These are phyloP conservation scores for Nymphalis io DNA, from an alignment of 1,140 invertebrate species.

Conservation along the genomic window DNA sequence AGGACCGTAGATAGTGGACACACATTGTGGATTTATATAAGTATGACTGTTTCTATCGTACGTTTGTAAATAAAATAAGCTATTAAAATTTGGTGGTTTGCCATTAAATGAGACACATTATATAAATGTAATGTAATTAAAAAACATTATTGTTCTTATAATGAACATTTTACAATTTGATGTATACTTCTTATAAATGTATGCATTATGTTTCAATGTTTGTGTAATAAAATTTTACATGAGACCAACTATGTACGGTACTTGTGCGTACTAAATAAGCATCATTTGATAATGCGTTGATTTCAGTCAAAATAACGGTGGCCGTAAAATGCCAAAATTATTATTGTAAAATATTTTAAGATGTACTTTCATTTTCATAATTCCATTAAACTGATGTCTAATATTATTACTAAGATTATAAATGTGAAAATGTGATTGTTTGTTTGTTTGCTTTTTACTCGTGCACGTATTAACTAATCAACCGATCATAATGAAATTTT, in stretches of 20 bases:
- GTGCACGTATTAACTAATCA: too few species aligned
- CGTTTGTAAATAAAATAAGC: slow-evolving; percentile 21
- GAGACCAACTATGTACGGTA: not conserved
- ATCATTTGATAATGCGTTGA: not conserved
- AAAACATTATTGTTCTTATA: too few species aligned
- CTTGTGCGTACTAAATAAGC: not conserved
- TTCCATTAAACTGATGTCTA: too few species aligned
- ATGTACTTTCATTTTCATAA: too few species aligned
- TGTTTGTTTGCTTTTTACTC: too few species aligned
- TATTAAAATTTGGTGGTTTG: not conserved
- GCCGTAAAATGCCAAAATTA: not conserved
- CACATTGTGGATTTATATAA: slow-evolving; percentile 30
- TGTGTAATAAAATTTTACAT: not conserved
- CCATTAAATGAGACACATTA: too few species aligned
- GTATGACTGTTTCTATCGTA: slow-evolving; percentile 26
- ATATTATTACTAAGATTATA: too few species aligned
- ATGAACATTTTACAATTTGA: too few species aligned
- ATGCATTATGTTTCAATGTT: not conserved
- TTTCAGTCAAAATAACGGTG: not conserved
- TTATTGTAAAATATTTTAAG: too few species aligned
- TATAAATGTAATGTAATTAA: too few species aligned
- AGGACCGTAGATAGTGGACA: slow-evolving; percentile 31
- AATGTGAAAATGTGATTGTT: too few species aligned
- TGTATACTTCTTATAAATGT: not conserved
- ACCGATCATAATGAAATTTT: too few species aligned